phyloP scores from a whole-genome alignment of 2,888 invertebrate genomes.

The Serripes groenlandicus region DNA sequence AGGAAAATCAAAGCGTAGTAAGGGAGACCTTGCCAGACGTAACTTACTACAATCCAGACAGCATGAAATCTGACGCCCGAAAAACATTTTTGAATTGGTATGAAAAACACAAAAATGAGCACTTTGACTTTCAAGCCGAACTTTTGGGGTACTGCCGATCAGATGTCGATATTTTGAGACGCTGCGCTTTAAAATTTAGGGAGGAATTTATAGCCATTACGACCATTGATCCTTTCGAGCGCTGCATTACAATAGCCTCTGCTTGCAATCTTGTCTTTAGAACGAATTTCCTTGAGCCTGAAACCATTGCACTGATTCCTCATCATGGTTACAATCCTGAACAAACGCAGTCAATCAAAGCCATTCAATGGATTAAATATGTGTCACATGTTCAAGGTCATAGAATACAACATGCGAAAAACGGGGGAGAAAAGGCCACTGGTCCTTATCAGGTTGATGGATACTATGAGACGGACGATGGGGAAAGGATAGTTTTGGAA shows the following conservation, averaged over 20 bases:
- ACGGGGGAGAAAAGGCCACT: conserved; percentile 49
- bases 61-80: conserved; percentile 49
- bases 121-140: conserved; percentile 43
- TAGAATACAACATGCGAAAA: conserved; percentile 44
- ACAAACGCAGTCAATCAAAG: conserved; percentile 60
- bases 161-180: conserved; percentile 45
- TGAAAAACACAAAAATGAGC: conserved; percentile 27
- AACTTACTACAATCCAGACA: conserved; percentile 29
- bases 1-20: conserved; percentile 39
- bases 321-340: conserved; percentile 56
- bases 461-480: conserved; percentile 40
- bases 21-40: conserved; percentile 32
- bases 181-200: conserved; percentile 36
- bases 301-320: conserved; percentile 49
- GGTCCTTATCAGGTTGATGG: conserved; percentile 59
- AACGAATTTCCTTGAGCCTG: conserved; percentile 38
- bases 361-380: conserved; percentile 57
- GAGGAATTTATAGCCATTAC: conserved; percentile 34
- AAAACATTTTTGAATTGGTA: conserved; percentile 48
- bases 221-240: conserved; percentile 52
- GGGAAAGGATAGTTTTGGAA: conserved; percentile 45
- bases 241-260: conserved; percentile 54
- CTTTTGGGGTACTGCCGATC: conserved; percentile 43
- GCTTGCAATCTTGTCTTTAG: conserved; percentile 54
- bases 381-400: conserved; percentile 15